Evolutionary conservation across 2,113 vertebrate genomes (phyloP).

Genomic region (Chaenocephalus aceratus): DNA sequence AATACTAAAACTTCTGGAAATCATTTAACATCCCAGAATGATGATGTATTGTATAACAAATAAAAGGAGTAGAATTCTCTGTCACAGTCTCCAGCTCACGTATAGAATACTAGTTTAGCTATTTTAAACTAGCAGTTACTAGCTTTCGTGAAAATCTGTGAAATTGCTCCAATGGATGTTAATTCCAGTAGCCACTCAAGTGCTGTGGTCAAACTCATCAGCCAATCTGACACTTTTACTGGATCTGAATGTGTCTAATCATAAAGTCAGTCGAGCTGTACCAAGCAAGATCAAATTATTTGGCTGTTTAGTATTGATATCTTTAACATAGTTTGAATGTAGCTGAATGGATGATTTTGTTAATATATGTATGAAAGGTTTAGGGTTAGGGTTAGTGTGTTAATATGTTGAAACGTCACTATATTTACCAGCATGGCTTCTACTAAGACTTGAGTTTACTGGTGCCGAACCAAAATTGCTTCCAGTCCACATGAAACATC

Average conservation of each 20-base stretch:
- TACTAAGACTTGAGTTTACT: neutral
- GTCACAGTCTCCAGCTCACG: neutral
- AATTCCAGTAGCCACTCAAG: slow-evolving; percentile 31
- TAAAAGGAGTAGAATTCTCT: slow-evolving; percentile 5
- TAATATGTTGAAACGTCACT: slow-evolving; percentile 6
- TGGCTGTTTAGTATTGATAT: neutral
- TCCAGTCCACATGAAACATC: neutral
- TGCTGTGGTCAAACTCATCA: slow-evolving; percentile 12
- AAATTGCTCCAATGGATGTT: slow-evolving; percentile 22
- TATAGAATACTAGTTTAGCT: slow-evolving; percentile 42
- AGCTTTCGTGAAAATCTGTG: slow-evolving; percentile 26
- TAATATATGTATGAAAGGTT: neutral
- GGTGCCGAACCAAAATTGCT: neutral
- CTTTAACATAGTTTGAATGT: neutral
- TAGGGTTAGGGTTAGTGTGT: neutral
- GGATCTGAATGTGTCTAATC: slow-evolving; percentile 32
- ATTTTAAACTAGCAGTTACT: slow-evolving; percentile 33
- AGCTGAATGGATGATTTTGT: neutral
- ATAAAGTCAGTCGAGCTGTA: slow-evolving; percentile 16
- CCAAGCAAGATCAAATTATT: neutral
- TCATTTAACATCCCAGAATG: slow-evolving; percentile 30
- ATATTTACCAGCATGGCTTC: neutral
- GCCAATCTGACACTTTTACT: slow-evolving; percentile 29
- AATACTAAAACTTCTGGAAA: slow-evolving; percentile 35
- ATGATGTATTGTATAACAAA: slow-evolving; percentile 6